Conservation (phyloP, 2,888 invertebrate species). For the Orthosia gothica region DNA sequence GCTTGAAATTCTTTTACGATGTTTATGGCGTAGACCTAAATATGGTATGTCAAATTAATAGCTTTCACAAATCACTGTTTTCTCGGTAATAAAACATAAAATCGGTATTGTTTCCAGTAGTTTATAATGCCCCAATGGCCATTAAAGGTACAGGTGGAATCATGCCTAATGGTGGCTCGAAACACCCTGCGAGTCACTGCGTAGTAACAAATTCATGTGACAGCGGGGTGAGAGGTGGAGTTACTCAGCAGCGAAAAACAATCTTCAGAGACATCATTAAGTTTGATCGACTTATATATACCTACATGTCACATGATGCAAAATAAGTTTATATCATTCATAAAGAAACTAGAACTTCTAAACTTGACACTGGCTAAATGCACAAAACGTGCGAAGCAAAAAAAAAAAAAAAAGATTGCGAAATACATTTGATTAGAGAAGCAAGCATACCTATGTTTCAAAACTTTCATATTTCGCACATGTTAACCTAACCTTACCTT, state of each 20-base stretch:
- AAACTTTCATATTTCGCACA: constrained; percentile 10
- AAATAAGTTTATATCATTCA: not conserved
- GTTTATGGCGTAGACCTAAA: not conserved
- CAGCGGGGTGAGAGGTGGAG: no score
- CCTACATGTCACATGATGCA: not conserved
- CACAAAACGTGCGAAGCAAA: no score
- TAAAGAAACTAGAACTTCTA: no score
- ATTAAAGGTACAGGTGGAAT: not conserved
- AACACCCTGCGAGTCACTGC: no score
- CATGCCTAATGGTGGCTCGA: no score
- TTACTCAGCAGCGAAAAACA: no score
- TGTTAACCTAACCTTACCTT: not conserved
- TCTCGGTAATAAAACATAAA: not conserved
- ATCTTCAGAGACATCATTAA: no score
- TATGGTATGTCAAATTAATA: constrained; percentile 5
- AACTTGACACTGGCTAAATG: no score
- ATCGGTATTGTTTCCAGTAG: not conserved
- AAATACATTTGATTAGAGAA: not conserved
- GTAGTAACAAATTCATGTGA: no score
- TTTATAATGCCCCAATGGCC: constrained; percentile 4
- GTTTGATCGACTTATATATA: no score
- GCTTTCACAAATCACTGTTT: constrained; percentile 4
- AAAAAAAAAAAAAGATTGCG: no score
- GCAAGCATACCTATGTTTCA: not conserved
- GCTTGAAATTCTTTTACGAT: not conserved